phyloP scores from a whole-genome alignment of 2,888 invertebrate genomes.

The Ditula angustiorana region DNA sequence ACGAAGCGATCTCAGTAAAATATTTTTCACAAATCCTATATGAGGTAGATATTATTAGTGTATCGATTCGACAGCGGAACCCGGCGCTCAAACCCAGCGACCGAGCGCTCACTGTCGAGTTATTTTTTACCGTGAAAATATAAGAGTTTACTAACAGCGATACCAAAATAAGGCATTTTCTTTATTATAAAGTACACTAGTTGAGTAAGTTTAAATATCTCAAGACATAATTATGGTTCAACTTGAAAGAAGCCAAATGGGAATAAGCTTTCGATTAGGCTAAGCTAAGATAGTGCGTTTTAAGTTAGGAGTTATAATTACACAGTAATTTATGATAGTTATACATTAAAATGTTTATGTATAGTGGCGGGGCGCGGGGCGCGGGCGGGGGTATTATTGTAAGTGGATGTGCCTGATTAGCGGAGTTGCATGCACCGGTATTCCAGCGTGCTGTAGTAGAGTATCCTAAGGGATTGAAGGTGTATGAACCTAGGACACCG shows the following conservation, averaged over 20 bases:
- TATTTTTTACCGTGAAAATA: conserved; percentile 49
- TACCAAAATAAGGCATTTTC: conserved; percentile 80
- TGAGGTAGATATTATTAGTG: conserved; percentile 46
- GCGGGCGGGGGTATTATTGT: conserved; percentile 69
- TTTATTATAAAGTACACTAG: conserved; percentile 61
- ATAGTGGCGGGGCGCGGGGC: conserved; percentile 49
- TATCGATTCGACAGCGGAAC: conserved; percentile 22
- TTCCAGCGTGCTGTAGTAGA: too few relatives aligned
- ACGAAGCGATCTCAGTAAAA: conserved; percentile 75
- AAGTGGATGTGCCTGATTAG: conserved; percentile 74
- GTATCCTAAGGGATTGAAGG: background rate
- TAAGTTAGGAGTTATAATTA: conserved; percentile 47
- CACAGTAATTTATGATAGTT: conserved; percentile 56
- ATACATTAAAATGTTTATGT: conserved; percentile 50
- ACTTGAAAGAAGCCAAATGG: conserved; percentile 86
- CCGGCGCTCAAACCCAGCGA: conserved; percentile 56
- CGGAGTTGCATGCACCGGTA: conserved; percentile 57
- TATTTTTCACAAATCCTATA: conserved; percentile 69
- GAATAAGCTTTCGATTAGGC: conserved; percentile 72
- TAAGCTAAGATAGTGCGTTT: conserved; percentile 57
- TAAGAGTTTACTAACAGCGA: conserved; percentile 64
- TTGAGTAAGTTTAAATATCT: conserved; percentile 51
- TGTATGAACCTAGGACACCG: background rate
- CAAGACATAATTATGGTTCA: conserved; percentile 84
- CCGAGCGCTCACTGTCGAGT: conserved; percentile 48